Conservation (phyloP, 2,113 vertebrate genomes). For the Lamprologus speciosus region DNA sequence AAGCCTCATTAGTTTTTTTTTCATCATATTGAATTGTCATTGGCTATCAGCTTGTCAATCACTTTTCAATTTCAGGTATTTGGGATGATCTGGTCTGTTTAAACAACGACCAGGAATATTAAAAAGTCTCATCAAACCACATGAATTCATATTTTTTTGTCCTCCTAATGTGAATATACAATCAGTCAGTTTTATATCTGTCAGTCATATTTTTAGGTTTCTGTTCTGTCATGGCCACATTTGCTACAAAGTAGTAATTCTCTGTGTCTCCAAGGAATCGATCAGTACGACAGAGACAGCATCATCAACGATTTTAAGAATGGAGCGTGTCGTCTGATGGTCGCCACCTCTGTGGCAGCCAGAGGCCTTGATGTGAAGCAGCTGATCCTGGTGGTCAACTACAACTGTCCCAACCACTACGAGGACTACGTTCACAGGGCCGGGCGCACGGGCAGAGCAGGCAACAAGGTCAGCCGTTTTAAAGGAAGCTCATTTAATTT, state of each 20-base stretch:
- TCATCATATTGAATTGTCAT: accelerated
- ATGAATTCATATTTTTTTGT: not conserved
- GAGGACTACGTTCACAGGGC: conserved; percentile 98
- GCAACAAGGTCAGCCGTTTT: conserved; percentile 81
- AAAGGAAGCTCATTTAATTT: not conserved
- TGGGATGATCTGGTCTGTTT: not conserved
- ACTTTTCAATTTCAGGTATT: not conserved
- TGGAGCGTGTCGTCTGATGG: conserved; percentile 90
- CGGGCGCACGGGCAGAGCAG: conserved; percentile 90
- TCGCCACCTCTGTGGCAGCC: conserved; percentile 94
- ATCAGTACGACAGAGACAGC: conserved; percentile 97
- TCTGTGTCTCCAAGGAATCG: conserved; percentile 78
- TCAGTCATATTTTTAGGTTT: not conserved
- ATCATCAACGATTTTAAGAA: conserved; percentile 98
- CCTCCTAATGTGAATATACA: not conserved
- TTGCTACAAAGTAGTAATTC: accelerated
- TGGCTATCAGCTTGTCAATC: not conserved
- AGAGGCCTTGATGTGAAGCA: conserved; percentile 96
- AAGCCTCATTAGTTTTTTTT: accelerated
- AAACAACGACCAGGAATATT: not conserved
- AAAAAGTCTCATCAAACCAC: not conserved
- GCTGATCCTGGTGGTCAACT: conserved; percentile 93
- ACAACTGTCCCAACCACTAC: conserved; percentile 96
- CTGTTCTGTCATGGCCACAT: not conserved
- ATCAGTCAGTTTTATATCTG: not conserved